These are phyloP conservation scores for Astyanax mexicanus DNA, from an alignment of 2,797 vertebrate species.

Conservation along the genomic window DNA sequence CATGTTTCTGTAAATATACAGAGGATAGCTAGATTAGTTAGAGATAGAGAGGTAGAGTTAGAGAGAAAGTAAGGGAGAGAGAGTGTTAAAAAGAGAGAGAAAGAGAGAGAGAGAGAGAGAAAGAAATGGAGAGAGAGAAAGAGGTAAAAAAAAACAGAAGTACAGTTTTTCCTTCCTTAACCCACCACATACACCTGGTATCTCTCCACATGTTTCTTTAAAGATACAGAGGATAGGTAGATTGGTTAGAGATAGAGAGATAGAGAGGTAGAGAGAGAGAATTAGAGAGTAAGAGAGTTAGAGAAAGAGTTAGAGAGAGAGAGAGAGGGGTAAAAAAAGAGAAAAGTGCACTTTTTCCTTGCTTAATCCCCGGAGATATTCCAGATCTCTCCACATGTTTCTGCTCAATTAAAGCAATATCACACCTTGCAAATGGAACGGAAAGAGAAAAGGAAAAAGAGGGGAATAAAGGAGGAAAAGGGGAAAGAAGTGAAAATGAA, in stretches of 20 bases:
- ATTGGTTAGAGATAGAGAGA: no score
- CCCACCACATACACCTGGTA: no score
- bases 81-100: no score
- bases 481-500: neutral
- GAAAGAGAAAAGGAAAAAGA: conserved; percentile 66
- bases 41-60: no score
- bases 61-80: no score
- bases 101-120: no score
- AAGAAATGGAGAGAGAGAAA: neutral
- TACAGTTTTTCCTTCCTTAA: no score
- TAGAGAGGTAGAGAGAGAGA: no score
- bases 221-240: no score
- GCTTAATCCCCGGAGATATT: conserved; percentile 98
- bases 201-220: no score
- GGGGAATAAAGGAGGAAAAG: conserved; percentile 46
- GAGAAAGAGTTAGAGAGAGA: neutral
- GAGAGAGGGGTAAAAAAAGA: neutral
- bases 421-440: conserved; percentile 92
- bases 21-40: no score
- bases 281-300: neutral
- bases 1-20: conserved; percentile 98
- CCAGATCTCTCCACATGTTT: conserved; percentile 99
- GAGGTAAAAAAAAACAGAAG: no score
- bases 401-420: conserved; percentile 99
- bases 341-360: conserved; percentile 88